Evolutionary conservation across 2,113 vertebrate species (phyloP).

Genomic region (Tympanuchus pallidicinctus): DNA sequence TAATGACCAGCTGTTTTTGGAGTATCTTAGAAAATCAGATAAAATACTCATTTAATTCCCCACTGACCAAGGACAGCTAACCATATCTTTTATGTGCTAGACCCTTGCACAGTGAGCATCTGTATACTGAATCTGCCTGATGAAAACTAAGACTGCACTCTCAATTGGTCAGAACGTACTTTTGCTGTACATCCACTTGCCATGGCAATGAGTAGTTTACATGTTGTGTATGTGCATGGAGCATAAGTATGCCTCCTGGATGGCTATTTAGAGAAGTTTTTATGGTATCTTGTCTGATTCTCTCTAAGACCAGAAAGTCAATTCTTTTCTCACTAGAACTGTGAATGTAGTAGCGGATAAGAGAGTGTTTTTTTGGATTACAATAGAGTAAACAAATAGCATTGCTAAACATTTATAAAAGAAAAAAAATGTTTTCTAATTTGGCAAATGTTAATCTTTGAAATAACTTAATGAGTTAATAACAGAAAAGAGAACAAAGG

Average conservation of each 20-base stretch:
- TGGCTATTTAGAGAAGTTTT: neutral
- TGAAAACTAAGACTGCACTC: neutral
- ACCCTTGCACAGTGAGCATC: neutral
- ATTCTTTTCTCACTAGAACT: neutral
- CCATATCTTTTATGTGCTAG: neutral
- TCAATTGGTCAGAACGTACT: neutral
- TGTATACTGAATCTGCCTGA: neutral
- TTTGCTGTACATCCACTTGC: neutral
- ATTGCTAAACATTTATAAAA: neutral
- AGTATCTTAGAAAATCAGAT: neutral
- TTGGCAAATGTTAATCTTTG: neutral
- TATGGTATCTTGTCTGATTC: neutral
- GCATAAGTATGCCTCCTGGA: neutral
- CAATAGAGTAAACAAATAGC: neutral
- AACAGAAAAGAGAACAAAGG: neutral
- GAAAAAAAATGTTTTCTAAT: neutral
- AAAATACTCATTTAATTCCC: neutral
- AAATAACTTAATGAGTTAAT: neutral
- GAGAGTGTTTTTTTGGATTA: neutral
- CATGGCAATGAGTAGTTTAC: neutral
- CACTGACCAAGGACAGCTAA: neutral
- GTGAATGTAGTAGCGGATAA: neutral
- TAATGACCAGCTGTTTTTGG: neutral
- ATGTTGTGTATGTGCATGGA: rapidly evolving
- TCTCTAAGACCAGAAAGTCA: neutral